phyloP scores from a whole-genome alignment of 1,140 invertebrate species.

The Drosophila erecta region DNA sequence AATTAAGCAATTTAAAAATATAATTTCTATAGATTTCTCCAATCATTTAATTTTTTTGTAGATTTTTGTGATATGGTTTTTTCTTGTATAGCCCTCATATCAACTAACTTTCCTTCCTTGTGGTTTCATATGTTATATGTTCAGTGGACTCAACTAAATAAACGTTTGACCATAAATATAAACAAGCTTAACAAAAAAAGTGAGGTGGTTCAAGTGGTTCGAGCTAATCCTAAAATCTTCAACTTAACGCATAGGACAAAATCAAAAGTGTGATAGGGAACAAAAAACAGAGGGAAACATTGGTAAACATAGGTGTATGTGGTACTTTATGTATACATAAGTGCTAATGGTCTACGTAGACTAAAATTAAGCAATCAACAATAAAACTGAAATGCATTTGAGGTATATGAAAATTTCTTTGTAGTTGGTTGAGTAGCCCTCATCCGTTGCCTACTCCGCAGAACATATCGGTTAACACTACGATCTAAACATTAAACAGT shows the following conservation, averaged over 20 bases:
- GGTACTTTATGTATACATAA: conserved; percentile 16
- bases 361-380: conserved; percentile 79
- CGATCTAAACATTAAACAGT: conserved; percentile 29
- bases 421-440: conserved; percentile 78
- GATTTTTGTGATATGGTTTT: conserved; percentile 63
- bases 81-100: conserved; percentile 35
- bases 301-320: conserved; percentile 26
- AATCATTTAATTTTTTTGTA: conserved; percentile 16
- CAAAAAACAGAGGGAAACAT: conserved; percentile 32
- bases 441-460: conserved; percentile 33
- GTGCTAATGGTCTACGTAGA: conserved; percentile 41
- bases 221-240: conserved; percentile 64
- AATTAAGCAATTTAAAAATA: conserved; percentile 30
- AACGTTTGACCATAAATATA: conserved; percentile 62
- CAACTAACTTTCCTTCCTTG: conserved; percentile 17
- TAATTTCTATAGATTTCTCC: conserved; percentile 28
- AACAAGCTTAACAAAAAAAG: conserved; percentile 73
- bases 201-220: conserved; percentile 82
- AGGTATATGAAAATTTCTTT: conserved; percentile 85
- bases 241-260: conserved; percentile 48
- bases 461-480: conserved; percentile 48
- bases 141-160: conserved; percentile 40
- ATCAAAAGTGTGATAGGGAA: conserved; percentile 25
- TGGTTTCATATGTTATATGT: background rate
- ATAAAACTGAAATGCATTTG: conserved; percentile 84